Conservation (phyloP, 2,888 invertebrate species). For the Diarsia mendica region DNA sequence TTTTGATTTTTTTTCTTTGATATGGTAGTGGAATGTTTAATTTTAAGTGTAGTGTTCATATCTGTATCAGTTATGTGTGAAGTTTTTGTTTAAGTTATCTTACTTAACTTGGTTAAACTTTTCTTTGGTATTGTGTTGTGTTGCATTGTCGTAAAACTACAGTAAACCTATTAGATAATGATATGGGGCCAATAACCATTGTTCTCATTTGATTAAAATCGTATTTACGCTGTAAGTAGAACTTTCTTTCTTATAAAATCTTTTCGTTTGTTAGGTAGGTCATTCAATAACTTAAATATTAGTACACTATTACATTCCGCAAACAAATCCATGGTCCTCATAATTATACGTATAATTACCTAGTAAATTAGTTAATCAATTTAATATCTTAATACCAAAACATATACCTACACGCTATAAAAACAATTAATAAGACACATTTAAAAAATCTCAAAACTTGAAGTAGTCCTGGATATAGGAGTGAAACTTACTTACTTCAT, state of each 20-base stretch:
- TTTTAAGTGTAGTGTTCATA: slow-evolving; percentile 67
- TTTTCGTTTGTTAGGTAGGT: not conserved
- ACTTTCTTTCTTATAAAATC: not conserved
- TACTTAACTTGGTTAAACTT: slow-evolving; percentile 23
- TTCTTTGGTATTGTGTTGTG: slow-evolving; percentile 25
- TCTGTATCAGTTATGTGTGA: slow-evolving; percentile 57
- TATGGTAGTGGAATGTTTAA: slow-evolving; percentile 75
- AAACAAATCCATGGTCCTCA: not conserved
- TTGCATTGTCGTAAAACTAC: not conserved
- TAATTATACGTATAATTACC: not conserved
- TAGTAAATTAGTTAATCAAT: not conserved
- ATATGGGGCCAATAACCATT: not conserved
- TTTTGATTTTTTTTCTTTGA: slow-evolving; percentile 70
- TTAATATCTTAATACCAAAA: not conserved
- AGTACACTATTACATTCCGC: not conserved
- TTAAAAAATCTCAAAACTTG: not conserved
- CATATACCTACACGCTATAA: not conserved
- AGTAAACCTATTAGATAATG: slow-evolving; percentile 17
- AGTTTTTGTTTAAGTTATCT: slow-evolving; percentile 48
- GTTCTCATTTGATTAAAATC: not conserved
- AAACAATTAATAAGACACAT: not conserved
- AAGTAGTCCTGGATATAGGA: not conserved
- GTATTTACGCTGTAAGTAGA: not conserved
- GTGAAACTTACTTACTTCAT: too few species aligned
- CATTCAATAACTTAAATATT: not conserved